These are phyloP conservation scores for Pteropus alecto DNA, from an alignment of 2,113 vertebrate species.

Conservation along the genomic window DNA sequence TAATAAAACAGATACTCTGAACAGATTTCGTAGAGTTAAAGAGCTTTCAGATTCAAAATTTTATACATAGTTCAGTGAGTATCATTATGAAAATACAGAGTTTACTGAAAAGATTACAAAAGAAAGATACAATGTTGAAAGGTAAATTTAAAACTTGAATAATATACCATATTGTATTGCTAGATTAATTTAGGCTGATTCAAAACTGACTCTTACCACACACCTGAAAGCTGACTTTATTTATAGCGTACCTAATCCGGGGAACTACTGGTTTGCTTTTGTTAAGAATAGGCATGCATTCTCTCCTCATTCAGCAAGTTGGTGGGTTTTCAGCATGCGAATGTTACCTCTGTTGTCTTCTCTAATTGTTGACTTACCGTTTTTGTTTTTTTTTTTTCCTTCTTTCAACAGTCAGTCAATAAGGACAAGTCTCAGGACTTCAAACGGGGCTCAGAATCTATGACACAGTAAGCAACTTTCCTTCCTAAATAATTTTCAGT, in stretches of 20 bases:
- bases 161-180: not conserved
- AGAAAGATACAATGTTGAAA: not conserved
- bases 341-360: slow-evolving; percentile 67
- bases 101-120: not conserved
- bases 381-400: slow-evolving; percentile 62
- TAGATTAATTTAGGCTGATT: slow-evolving; percentile 48
- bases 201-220: not conserved
- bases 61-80: not conserved
- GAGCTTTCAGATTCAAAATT: not conserved
- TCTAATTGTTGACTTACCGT: slow-evolving; percentile 59
- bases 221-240: slow-evolving; percentile 69
- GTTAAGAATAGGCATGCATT: slow-evolving; percentile 73
- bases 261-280: slow-evolving; percentile 70
- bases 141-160: not conserved
- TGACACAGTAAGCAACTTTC: slow-evolving; percentile 84
- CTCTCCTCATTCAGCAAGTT: slow-evolving; percentile 78
- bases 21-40: not conserved
- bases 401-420: slow-evolving; percentile 85
- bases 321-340: slow-evolving; percentile 76
- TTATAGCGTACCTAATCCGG: not conserved
- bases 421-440: slow-evolving; percentile 86
- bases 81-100: not conserved
- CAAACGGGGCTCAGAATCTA: slow-evolving; percentile 78
- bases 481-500: slow-evolving; percentile 46
- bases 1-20: not conserved